Percentiles rank a stretch among this genome's conserved stretches.
These are phyloP conservation scores for Cyphomyrmex costatus DNA, from an alignment of 1,140 invertebrate genomes.

Conservation along the genomic window DNA sequence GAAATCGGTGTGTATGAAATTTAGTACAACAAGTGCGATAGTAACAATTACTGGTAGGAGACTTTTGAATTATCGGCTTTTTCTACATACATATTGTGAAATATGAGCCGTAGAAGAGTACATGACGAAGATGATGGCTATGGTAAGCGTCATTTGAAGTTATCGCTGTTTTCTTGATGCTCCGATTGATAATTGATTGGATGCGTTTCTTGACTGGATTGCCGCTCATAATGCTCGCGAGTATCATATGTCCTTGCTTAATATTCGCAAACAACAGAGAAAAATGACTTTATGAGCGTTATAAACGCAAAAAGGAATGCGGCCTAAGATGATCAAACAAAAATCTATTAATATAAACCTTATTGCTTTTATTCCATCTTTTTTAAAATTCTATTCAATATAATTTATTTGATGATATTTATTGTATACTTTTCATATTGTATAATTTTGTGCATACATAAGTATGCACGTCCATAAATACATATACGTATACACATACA, in stretches of 20 bases:
- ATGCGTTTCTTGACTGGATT: too few species aligned
- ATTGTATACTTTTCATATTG: not conserved
- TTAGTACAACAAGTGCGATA: not conserved
- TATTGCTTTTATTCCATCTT: not conserved
- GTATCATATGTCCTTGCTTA: too few species aligned
- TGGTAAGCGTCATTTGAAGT: conserved; percentile 86
- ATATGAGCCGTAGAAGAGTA: conserved; percentile 92
- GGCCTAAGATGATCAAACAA: not conserved
- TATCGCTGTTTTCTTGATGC: not conserved
- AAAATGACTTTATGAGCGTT: too few species aligned
- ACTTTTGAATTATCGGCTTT: not conserved
- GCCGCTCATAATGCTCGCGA: too few species aligned
- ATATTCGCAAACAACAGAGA: too few species aligned
- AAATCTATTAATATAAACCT: not conserved
- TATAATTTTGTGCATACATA: too few species aligned
- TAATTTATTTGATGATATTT: not conserved
- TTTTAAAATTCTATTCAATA: conserved; percentile 42
- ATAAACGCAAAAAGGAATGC: too few species aligned
- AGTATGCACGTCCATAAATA: too few species aligned
- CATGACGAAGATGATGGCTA: conserved; percentile 94
- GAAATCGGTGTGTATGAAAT: not conserved
- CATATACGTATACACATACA: too few species aligned
- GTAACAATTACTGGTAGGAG: not conserved
- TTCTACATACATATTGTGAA: not conserved
- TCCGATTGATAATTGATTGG: not conserved